Conservation (phyloP, 2,888 invertebrate genomes). For the Dorcus parallelipipedus region DNA sequence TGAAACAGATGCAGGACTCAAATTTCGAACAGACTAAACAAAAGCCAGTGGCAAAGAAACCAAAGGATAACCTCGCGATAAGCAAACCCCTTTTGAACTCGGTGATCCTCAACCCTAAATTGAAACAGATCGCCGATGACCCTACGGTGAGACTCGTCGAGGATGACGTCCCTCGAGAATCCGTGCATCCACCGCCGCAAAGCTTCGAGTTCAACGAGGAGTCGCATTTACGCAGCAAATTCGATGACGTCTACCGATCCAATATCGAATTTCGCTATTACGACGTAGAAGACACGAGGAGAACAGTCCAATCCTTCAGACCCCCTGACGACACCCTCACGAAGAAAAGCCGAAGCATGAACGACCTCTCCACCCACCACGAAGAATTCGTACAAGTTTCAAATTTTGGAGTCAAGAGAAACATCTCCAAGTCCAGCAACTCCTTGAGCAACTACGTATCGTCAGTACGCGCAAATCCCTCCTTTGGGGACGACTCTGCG, state of each 20-base stretch:
- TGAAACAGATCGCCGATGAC: conserved; percentile 37
- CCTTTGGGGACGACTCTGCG: background rate
- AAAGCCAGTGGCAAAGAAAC: conserved; percentile 38
- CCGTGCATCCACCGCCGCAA: conserved; percentile 6
- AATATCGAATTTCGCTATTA: conserved; percentile 20
- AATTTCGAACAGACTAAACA: conserved; percentile 20
- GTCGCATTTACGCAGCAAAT: background rate
- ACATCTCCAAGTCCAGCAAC: background rate
- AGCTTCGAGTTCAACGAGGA: background rate
- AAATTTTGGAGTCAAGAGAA: conserved; percentile 6
- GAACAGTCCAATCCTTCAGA: conserved; percentile 2
- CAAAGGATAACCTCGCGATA: conserved; percentile 41
- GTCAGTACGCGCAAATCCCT: background rate
- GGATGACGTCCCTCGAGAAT: conserved; percentile 11
- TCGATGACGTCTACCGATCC: conserved; percentile 18
- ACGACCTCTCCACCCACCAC: conserved; percentile 22
- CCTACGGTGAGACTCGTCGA: conserved; percentile 35
- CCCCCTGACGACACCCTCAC: conserved; percentile 13
- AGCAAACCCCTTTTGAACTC: conserved; percentile 43
- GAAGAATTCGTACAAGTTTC: conserved; percentile 9
- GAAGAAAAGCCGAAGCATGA: conserved; percentile 31
- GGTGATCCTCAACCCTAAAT: conserved; percentile 39
- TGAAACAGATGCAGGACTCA: conserved; percentile 38
- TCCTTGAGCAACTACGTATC: conserved; percentile 13
- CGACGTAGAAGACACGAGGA: conserved; percentile 8